Evolutionary conservation across 2,888 invertebrate genomes (phyloP), one percentile per base, ranked within the genome.

Genomic region (Brassicogethes aeneus): DNA sequence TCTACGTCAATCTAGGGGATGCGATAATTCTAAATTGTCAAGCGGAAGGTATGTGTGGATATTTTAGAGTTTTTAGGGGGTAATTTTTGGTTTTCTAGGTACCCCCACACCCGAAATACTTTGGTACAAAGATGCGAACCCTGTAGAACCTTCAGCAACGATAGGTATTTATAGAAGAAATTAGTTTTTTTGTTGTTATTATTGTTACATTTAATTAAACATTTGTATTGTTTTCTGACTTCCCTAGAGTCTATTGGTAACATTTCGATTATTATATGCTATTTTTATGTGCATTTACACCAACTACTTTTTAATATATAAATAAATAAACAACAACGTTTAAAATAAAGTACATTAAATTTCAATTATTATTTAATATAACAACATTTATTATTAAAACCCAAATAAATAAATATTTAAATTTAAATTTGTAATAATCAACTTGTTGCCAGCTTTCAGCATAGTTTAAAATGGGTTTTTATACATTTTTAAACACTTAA

Each of bases 1-100:
- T 92, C 72, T 93, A 93, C 78, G 93, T 93, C 72, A 93, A 91
- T 76, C 79, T 92, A 73, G 94, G 94, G 61, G 93, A 94, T 72
- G 89, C 89, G 58, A 90, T 94, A 68, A 91, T 92, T 66, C 82
- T 96, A 69, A 93, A 88, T 75, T 96, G 96, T 73, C 89, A 92
- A 71, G 95, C 94, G 47, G 90, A 90, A 71, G 95, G 94, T 32
- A 32, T 7, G 10, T n/a, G n/a, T n/a, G n/a, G n/a, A 23, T 23
- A 10, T 23, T 23, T 10, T 5, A 10, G 5, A 7, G 23, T 23
- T 5, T 23, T 23, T 10, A 23, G 23, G 5, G 10, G 23, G 10
- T 5, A 23, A 5, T 5, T 23, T 23, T 10, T 23, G 23, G 23
- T 23, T 23, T 23, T 23, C 10, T 13, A 32, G 32, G 32, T 59